These are phyloP conservation scores for Pocota personata DNA, from an alignment of 2,888 invertebrate species.

Conservation along the genomic window DNA sequence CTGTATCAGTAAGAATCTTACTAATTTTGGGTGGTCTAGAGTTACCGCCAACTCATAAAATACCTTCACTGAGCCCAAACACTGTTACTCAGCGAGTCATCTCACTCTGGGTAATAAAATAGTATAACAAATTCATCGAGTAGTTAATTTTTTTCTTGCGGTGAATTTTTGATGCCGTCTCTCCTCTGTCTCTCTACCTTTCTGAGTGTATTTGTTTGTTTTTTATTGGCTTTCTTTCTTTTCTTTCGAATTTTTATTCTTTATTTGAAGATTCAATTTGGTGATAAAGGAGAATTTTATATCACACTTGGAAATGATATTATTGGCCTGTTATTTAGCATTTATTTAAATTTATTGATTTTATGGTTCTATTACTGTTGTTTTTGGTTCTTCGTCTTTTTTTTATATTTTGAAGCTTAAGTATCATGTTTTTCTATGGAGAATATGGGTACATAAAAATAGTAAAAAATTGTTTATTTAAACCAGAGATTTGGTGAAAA, in stretches of 20 bases:
- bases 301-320: slow-evolving; percentile 62
- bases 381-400: slow-evolving; percentile 21
- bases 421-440: not conserved
- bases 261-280: slow-evolving; percentile 64
- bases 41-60: not conserved
- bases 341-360: slow-evolving; percentile 72
- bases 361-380: slow-evolving; percentile 71
- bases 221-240: slow-evolving; percentile 48
- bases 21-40: slow-evolving; percentile 21
- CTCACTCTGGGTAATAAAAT: slow-evolving; percentile 47
- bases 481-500: not conserved
- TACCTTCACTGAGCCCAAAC: not conserved
- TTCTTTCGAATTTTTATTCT: slow-evolving; percentile 45
- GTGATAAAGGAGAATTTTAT: slow-evolving; percentile 67
- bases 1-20: not conserved
- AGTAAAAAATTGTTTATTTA: slow-evolving; percentile 18
- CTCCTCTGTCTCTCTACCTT: not conserved
- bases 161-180: slow-evolving; percentile 11
- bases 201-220: not conserved
- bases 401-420: slow-evolving; percentile 13
- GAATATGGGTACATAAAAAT: slow-evolving; percentile 34
- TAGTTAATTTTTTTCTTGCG: not conserved
- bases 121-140: slow-evolving; percentile 52
- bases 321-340: slow-evolving; percentile 64
- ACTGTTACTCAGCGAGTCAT: not conserved